Percentiles rank a stretch among this genome's conserved stretches.
Evolutionary conservation across 2,797 vertebrate genomes (phyloP).

Genomic region (Astyanax mexicanus): DNA sequence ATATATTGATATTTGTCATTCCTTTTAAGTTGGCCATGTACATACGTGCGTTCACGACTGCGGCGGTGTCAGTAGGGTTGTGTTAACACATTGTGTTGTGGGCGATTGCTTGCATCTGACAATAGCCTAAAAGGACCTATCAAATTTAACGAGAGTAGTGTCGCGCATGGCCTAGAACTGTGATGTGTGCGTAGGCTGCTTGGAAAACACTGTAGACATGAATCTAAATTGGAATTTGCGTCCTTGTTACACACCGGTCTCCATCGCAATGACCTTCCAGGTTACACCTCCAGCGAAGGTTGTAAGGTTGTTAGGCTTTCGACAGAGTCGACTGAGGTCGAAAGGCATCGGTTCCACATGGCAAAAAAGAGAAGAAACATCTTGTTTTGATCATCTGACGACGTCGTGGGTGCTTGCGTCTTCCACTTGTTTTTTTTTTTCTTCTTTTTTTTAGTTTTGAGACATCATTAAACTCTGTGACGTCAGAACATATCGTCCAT

Average conservation of each 20-base stretch:
- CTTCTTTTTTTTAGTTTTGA: conserved; percentile 38
- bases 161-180: conserved; percentile 38
- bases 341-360: conserved; percentile 17
- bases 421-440: conserved; percentile 40
- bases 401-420: conserved; percentile 38
- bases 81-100: conserved; percentile 41
- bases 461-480: conserved; percentile 61
- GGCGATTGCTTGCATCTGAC: conserved; percentile 33
- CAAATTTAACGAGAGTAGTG: conserved; percentile 59
- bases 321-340: conserved; percentile 11
- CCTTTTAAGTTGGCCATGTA: no score
- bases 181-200: conserved; percentile 49
- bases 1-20: no score
- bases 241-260: conserved; percentile 43
- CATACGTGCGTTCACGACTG: background rate
- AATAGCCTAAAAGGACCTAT: conserved; percentile 42
- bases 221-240: conserved; percentile 41
- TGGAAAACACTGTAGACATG: conserved; percentile 21
- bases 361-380: background rate
- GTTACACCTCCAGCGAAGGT: conserved; percentile 5
- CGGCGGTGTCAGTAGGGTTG: background rate
- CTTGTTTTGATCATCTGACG: conserved; percentile 37
- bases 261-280: conserved; percentile 34
- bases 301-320: conserved; percentile 20
- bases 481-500: conserved; percentile 49